Base-by-base conservation (phyloP, 2,113 vertebrate species). In the Labrus mixtus region DNA sequence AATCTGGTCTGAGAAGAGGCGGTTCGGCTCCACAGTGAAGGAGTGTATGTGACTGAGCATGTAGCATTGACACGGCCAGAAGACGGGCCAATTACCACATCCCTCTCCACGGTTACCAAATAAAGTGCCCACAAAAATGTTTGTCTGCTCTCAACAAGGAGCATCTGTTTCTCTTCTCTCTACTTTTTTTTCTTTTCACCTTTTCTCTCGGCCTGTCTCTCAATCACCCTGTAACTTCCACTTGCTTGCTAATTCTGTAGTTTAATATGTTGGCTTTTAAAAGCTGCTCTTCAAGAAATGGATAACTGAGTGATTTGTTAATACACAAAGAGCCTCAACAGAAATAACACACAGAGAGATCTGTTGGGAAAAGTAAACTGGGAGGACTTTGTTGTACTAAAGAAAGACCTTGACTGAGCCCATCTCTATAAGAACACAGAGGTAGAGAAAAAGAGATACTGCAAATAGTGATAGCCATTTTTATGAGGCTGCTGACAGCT, bases 61-160 rank as follows among this genome's bases (percentile, higher is more conserved):
- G 73, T 63, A 72, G 62, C 64, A 39, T n/a, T 79, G 51, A 82
- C 67, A 78, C 46, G 54, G 64, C 74, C 45, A 46, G 65, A 48
- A 84, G 61, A 85, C 62, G 29, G 65, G 46, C 85, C 89, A 90
- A 92, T 91, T 87, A 89, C 73, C 33, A 64, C 82, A 82, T 84
- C 81, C 61, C 80, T 86, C 85, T 86, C 93, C 90, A 86, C 56
- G 87, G 92, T 79, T 79, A 93, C 93, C 89, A 64, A 76, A 73
- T n/a, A 73, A 77, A 89, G 85, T 62, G 64, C 54, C 83, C 76
- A 20, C 87, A 91, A 90, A 90, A 90, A 91, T 92, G 89, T 83
- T 89, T 82, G 81, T 88, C 61, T 48, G 78, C 68, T 79, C 78
- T 85, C 79, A 90, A 86, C 65, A 87, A 76, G 77, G 60, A 73